Conservation (phyloP, 1,140 invertebrate species). For the Meloidogyne floridensis region DNA sequence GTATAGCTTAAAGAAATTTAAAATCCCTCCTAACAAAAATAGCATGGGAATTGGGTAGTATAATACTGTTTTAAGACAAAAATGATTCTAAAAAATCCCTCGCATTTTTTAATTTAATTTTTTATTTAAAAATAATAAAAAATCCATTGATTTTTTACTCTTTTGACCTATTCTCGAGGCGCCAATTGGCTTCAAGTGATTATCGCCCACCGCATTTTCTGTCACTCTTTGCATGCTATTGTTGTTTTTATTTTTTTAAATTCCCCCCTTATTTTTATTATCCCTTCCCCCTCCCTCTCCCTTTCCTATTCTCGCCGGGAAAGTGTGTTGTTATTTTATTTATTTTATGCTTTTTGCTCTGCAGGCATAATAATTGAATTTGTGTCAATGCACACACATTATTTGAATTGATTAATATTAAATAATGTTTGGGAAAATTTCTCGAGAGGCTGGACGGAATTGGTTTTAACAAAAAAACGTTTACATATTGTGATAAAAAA, state of each 20-base stretch:
- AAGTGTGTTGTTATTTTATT: background rate
- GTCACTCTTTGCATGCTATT: background rate
- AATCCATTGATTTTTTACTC: conserved; percentile 6
- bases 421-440: conserved; percentile 6
- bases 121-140: background rate
- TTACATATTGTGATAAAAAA: background rate
- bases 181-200: background rate
- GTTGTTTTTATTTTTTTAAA: background rate
- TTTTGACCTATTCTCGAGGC: conserved; percentile 8
- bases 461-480: conserved; percentile 7
- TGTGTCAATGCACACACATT: background rate
- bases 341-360: background rate
- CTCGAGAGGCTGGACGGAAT: background rate
- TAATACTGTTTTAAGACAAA: no score
- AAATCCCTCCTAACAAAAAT: background rate
- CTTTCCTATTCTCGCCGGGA: no score
- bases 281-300: background rate
- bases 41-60: background rate
- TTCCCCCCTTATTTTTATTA: background rate
- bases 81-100: no score
- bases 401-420: background rate
- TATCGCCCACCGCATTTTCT: background rate
- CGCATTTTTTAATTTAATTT: no score
- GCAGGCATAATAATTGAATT: conserved; percentile 7
- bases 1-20: background rate